phyloP scores from a whole-genome alignment of 2,113 vertebrate species.

The Brienomyrus longianalis region DNA sequence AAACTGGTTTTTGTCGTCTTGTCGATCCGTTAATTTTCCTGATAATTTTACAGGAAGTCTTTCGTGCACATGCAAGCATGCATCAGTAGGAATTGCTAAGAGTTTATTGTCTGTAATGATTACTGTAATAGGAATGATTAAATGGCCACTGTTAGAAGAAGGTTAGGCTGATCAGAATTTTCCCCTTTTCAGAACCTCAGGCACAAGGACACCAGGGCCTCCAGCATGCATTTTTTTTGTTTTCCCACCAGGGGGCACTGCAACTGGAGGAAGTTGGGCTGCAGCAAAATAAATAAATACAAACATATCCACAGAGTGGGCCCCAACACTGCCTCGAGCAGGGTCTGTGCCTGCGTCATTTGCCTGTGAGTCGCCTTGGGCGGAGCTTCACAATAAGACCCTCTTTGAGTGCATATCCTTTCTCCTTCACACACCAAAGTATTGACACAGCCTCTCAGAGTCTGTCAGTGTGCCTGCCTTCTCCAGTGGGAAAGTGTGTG shows the following conservation, averaged over 20 bases:
- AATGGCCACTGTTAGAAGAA: not conserved
- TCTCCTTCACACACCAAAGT: constrained; percentile 13
- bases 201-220: not conserved
- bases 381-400: constrained; percentile 8
- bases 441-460: constrained; percentile 14
- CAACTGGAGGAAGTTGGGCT: not conserved
- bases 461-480: constrained; percentile 6
- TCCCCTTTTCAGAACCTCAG: not conserved
- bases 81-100: not conserved
- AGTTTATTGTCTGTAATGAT: not conserved
- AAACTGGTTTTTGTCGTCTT: not conserved
- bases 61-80: not conserved
- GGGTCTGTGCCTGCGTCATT: not conserved
- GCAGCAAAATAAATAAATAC: not conserved
- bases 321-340: not conserved
- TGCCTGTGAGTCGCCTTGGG: not conserved
- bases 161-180: not conserved
- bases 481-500: constrained; percentile 5
- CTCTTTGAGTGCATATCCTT: constrained; percentile 14
- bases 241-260: constrained; percentile 5
- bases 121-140: not conserved
- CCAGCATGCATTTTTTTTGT: not conserved
- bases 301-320: not conserved
- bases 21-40: not conserved
- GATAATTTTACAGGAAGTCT: not conserved